Percentiles rank a stretch among this genome's conserved stretches.
Conservation (phyloP, 2,113 vertebrate species). For the Dromiciops gliroides region DNA sequence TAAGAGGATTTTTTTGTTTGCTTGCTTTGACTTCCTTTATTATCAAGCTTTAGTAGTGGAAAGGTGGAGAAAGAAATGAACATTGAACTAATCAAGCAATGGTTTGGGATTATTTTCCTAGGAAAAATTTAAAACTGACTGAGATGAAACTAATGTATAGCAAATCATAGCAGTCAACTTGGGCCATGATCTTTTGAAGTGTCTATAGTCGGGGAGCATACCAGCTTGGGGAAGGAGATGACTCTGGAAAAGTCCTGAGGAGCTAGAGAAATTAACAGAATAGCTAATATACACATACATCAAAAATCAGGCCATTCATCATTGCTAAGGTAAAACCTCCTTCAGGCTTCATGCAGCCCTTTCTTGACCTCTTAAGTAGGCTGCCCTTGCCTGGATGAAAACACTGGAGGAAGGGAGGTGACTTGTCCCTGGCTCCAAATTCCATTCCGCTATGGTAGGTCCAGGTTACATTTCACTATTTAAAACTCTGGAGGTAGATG, state of each 20-base stretch:
- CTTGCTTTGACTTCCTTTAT: background rate
- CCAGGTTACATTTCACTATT: background rate
- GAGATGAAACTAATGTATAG: background rate
- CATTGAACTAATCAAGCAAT: background rate
- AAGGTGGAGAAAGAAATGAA: background rate
- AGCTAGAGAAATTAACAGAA: background rate
- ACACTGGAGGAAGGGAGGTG: background rate
- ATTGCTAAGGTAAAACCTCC: background rate
- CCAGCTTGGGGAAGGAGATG: background rate
- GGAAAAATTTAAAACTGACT: background rate
- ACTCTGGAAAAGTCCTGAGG: background rate
- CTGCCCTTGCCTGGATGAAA: background rate
- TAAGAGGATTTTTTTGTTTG: background rate
- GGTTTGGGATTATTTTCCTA: background rate
- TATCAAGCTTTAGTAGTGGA: background rate
- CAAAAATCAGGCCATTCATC: background rate
- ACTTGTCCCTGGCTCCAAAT: background rate
- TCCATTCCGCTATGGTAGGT: background rate
- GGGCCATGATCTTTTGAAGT: background rate
- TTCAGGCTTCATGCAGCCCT: background rate
- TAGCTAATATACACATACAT: background rate
- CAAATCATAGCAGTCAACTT: background rate
- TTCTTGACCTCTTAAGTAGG: background rate
- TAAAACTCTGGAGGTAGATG: background rate
- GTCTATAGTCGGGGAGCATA: background rate